A percentile compares a stretch with the other conserved stretches of the same genome.
Conservation (phyloP, 2,888 invertebrate species). For the Geotrupes spiniger region DNA sequence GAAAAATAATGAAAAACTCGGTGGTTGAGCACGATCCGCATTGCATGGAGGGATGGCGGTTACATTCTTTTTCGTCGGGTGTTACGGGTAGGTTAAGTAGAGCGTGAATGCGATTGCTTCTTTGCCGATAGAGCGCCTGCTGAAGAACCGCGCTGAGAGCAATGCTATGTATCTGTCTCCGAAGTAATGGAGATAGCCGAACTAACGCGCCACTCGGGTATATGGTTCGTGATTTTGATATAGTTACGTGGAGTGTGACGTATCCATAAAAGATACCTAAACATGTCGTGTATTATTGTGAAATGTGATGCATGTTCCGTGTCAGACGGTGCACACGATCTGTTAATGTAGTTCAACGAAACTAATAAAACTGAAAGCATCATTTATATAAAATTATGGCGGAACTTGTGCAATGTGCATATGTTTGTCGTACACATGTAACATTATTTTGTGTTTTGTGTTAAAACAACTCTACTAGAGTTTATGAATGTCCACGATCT, state of each 20-base stretch:
- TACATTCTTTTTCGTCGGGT: constrained; percentile 32
- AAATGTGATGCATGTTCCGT: constrained; percentile 21
- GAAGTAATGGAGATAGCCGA: constrained; percentile 37
- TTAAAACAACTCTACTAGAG: too few relatives aligned
- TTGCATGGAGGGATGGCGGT: constrained; percentile 19
- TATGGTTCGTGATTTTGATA: constrained; percentile 39
- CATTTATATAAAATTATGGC: constrained; percentile 2
- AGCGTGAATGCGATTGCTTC: constrained; percentile 43
- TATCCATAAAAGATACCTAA: constrained; percentile 38
- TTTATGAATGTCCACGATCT: too few relatives aligned
- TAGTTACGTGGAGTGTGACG: constrained; percentile 35
- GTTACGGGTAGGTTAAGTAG: constrained; percentile 38
- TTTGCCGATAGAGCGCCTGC: constrained; percentile 28
- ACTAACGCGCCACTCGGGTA: constrained; percentile 39
- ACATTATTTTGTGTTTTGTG: too few relatives aligned
- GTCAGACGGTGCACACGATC: not conserved
- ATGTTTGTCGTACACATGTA: too few relatives aligned
- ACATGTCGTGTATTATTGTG: constrained; percentile 30
- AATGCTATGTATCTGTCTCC: constrained; percentile 39
- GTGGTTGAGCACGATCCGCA: constrained; percentile 14
- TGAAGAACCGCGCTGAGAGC: constrained; percentile 35
- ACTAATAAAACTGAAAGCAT: constrained; percentile 7
- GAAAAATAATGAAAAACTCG: too few relatives aligned
- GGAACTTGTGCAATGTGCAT: too few relatives aligned
- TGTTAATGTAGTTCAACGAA: constrained; percentile 1